Evolutionary conservation across 2,888 invertebrate genomes (phyloP).

Genomic region (Bimastos eiseni): DNA sequence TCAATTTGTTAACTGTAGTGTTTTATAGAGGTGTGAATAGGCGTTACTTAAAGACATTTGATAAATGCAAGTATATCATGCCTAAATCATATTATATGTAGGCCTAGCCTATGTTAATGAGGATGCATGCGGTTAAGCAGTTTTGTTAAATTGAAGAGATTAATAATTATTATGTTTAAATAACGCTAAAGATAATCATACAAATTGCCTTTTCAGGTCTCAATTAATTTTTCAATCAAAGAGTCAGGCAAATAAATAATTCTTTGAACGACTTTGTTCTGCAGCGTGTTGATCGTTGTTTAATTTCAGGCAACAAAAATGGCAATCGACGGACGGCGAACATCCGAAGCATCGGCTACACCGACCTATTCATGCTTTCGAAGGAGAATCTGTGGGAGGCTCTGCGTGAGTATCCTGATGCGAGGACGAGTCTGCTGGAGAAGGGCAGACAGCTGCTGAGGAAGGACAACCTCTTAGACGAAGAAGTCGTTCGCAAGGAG

Average conservation of each 20-base stretch:
- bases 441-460: conserved; percentile 67
- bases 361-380: conserved; percentile 90
- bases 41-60: no score
- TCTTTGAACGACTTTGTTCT: not conserved
- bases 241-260: not conserved
- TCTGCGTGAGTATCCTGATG: conserved; percentile 67
- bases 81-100: no score
- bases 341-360: conserved; percentile 74
- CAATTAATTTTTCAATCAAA: not conserved
- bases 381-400: conserved; percentile 88
- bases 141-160: no score
- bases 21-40: no score
- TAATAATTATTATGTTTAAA: not conserved
- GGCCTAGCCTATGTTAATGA: no score
- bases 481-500: conserved; percentile 49
- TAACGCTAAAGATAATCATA: not conserved
- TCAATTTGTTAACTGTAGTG: not conserved
- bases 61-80: no score
- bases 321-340: conserved; percentile 93
- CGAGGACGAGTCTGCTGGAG: conserved; percentile 62
- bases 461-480: conserved; percentile 66
- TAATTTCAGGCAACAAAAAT: conserved; percentile 78
- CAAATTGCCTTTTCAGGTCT: not conserved
- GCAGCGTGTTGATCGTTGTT: conserved; percentile 67
- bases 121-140: no score